A percentile compares a stretch with the other conserved stretches of the same genome.
phyloP scores from a whole-genome alignment of 2,113 vertebrate species.

The Colaptes auratus region DNA sequence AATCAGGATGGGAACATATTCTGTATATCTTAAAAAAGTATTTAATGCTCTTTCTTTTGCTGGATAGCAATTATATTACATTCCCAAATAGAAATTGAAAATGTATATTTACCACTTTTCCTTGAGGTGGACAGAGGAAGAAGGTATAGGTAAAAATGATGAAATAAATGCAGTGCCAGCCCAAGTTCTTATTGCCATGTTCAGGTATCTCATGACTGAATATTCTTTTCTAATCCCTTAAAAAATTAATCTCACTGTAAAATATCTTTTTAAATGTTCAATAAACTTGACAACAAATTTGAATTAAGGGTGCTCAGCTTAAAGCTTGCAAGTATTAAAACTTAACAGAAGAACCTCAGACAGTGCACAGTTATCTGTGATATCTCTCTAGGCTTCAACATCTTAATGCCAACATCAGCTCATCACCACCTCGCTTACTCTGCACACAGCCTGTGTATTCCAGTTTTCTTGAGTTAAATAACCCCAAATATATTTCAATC shows the following conservation, averaged over 20 bases:
- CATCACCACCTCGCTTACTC: not conserved
- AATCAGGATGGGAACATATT: not conserved
- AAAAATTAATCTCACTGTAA: not conserved
- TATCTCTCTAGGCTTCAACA: not conserved
- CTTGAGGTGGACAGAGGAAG: not conserved
- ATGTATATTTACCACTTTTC: not conserved
- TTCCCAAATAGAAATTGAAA: not conserved
- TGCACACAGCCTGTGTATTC: not conserved
- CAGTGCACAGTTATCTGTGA: not conserved
- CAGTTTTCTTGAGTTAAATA: not conserved
- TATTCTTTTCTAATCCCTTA: not conserved
- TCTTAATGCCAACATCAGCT: not conserved
- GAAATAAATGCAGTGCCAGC: not conserved
- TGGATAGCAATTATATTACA: not conserved
- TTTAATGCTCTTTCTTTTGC: not conserved
- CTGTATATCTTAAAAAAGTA: not conserved
- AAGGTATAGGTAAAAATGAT: not conserved
- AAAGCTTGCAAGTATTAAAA: not conserved
- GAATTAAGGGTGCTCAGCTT: not conserved
- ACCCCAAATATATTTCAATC: not conserved
- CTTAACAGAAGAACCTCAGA: not conserved
- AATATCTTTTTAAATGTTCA: not conserved
- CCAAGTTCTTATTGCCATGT: not conserved
- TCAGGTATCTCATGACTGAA: not conserved
- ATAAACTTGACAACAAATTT: not conserved